These are phyloP conservation scores for Alloscopus bannaensis DNA, from an alignment of 2,888 invertebrate genomes.

Conservation along the genomic window DNA sequence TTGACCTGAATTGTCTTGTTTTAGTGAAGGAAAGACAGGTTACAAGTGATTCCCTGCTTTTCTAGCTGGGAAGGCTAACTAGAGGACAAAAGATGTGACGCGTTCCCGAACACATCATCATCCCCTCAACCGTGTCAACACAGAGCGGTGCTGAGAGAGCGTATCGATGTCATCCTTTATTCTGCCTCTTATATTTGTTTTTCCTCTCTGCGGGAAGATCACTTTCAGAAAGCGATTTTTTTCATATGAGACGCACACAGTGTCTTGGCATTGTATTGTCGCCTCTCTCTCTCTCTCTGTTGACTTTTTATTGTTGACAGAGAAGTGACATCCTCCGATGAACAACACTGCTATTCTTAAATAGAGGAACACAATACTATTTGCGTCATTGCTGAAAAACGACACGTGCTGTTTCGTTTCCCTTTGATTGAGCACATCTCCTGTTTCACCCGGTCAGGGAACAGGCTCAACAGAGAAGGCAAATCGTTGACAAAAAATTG, in stretches of 20 bases:
- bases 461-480: not conserved
- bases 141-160: constrained; percentile 4
- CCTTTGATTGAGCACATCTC: constrained; percentile 54
- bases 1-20: too few species aligned
- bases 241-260: too few species aligned
- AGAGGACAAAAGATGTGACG: too few species aligned
- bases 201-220: too few species aligned
- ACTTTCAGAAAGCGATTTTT: too few species aligned
- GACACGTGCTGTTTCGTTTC: constrained; percentile 14
- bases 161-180: constrained; percentile 32
- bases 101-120: not conserved
- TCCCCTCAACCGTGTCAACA: not conserved
- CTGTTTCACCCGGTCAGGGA: constrained; percentile 40
- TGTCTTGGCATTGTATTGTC: too few species aligned
- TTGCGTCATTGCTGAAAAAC: constrained; percentile 5
- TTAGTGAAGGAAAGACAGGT: too few species aligned
- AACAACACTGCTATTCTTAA: too few species aligned
- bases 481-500: not conserved
- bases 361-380: too few species aligned
- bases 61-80: too few species aligned
- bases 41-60: too few species aligned
- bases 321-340: constrained; percentile 34
- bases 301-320: constrained; percentile 14
- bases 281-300: not conserved
- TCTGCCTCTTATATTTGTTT: not conserved